Percentiles rank a stretch among this genome's conserved stretches.
phyloP scores from a whole-genome alignment of 2,113 vertebrate genomes.

The Bombycilla garrulus region DNA sequence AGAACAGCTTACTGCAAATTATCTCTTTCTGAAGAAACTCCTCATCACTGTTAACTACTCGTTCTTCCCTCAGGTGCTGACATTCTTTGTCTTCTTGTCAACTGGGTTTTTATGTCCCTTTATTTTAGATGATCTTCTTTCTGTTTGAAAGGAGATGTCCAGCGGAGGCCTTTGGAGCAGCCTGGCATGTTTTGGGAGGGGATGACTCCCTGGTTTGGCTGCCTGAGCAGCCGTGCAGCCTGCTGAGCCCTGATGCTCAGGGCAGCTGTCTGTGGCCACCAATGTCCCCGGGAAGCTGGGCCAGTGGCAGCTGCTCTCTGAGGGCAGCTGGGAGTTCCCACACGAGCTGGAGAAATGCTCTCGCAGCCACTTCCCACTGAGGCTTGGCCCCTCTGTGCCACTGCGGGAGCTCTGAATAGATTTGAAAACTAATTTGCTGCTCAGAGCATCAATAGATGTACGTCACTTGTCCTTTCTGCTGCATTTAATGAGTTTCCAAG shows the following conservation, averaged over 20 bases:
- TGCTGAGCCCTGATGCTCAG: not conserved
- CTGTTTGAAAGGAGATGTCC: not conserved
- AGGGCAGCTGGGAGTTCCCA: not conserved
- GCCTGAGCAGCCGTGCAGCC: accelerated
- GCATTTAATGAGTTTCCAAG: constrained; percentile 58
- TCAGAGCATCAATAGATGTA: constrained; percentile 14
- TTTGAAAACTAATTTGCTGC: constrained; percentile 65
- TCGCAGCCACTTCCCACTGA: not conserved
- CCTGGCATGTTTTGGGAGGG: not conserved
- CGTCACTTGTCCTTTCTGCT: constrained; percentile 55
- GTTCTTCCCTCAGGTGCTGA: not conserved
- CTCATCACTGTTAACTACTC: not conserved
- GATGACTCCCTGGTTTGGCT: not conserved
- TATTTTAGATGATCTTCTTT: not conserved
- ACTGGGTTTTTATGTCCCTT: not conserved
- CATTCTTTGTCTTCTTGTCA: not conserved
- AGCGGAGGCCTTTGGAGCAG: not conserved
- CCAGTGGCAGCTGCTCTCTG: not conserved
- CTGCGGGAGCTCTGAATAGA: constrained; percentile 4
- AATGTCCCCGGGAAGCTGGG: accelerated
- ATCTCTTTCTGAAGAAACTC: not conserved
- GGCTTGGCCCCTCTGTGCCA: not conserved
- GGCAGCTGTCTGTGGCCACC: not conserved
- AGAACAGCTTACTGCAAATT: not conserved
- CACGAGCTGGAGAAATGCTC: not conserved